Base-by-base conservation (phyloP, 2,888 invertebrate species). In the Trichopoda pennipes region DNA sequence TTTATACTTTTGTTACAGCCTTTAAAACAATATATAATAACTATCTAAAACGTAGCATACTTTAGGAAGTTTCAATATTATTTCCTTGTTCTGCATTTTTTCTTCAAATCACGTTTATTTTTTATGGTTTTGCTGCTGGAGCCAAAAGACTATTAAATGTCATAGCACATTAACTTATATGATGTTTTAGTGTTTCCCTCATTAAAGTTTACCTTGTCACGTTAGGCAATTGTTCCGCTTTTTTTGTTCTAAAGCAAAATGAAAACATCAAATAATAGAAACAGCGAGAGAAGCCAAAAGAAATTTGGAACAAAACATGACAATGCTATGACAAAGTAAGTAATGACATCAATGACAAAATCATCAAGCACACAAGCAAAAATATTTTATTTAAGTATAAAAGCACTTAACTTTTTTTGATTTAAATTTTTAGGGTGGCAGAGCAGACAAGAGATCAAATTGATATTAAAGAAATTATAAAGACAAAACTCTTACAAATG, bases 161-260 rank as follows among this genome's bases (percentile, higher is more conserved):
- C 68, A 82, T 63, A 72, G 61, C 68, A 79, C 79, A 82, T 82
- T 82, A 82, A 82, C 78, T 82, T 75, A 61, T 60, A 82, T 61
- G 68, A 53, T 44, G 60, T 63, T 69, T 73, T 68, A 53, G 38
- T 32, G 63, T 44, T 69, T 44, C 56, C 60, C 61, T 69, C 61
- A 42, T 74, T 61, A 74, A 44, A 80, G 61, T 80, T 72, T 61
- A 76, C 76, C 70, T 72, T 63, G 72, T 72, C 81, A 77, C 68
- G 79, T 82, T 75, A 55, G 79, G 75, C 82, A 79, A 79, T 82
- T 82, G 75, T 79, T 72, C 56, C 75, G 66, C 42, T 75, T 55
- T 75, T 73, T 68, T 47, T 47, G 23, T 58, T 49, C 7, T 23
- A 53, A 53, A 35, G 53, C 17, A 47, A 28, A 42, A 35, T 53